phyloP scores from a whole-genome alignment of 2,888 invertebrate species.

The Apoderus coryli region DNA sequence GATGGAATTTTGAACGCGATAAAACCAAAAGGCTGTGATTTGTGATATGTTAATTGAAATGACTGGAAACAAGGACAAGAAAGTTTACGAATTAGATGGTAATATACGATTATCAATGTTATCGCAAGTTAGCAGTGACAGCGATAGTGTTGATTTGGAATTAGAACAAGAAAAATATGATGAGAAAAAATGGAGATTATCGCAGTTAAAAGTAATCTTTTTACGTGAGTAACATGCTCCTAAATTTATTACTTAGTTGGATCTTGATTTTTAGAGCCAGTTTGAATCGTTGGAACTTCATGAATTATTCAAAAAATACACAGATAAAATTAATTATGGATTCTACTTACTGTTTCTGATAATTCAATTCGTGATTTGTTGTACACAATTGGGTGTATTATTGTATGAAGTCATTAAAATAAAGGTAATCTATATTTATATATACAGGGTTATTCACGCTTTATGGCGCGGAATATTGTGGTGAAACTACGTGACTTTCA shows the following conservation, averaged over 20 bases:
- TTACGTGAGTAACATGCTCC: not conserved
- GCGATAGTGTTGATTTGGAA: too few relatives aligned
- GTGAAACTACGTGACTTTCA: too few relatives aligned
- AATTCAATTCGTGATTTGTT: constrained; percentile 49
- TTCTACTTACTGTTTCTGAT: constrained; percentile 63
- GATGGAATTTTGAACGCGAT: too few relatives aligned
- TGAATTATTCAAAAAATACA: constrained; percentile 58
- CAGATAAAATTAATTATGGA: constrained; percentile 61
- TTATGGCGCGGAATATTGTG: too few relatives aligned
- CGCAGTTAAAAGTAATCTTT: constrained; percentile 1
- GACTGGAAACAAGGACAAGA: too few relatives aligned
- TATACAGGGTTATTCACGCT: too few relatives aligned
- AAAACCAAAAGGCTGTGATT: too few relatives aligned
- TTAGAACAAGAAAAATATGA: constrained; percentile 1
- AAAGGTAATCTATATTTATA: constrained; percentile 13
- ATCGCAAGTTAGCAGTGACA: too few relatives aligned
- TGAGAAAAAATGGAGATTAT: constrained; percentile 2
- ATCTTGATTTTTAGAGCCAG: constrained; percentile 48
- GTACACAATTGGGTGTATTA: constrained; percentile 39
- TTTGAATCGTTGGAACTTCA: constrained; percentile 62
- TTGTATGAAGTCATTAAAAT: constrained; percentile 10
- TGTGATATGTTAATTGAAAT: too few relatives aligned
- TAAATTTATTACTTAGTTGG: not conserved
- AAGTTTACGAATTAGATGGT: too few relatives aligned
- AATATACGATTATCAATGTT: too few relatives aligned